These are phyloP conservation scores for Thymallus thymallus DNA, from an alignment of 2,113 vertebrate genomes.

Conservation along the genomic window DNA sequence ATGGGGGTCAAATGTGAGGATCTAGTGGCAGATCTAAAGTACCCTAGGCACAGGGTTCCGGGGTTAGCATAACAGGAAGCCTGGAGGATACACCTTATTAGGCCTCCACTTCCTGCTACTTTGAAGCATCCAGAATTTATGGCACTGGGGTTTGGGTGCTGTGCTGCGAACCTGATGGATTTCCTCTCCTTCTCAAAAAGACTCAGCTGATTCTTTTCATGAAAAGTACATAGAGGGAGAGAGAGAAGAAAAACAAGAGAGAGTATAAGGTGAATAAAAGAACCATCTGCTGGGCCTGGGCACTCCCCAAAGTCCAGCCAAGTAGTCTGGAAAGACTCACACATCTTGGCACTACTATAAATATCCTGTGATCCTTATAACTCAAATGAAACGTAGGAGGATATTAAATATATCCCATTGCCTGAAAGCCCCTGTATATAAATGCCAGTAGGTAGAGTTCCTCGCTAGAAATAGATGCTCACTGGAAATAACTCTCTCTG, in stretches of 20 bases:
- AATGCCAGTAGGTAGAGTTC: constrained; percentile 53
- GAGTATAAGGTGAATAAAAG: constrained; percentile 62
- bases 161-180: constrained; percentile 78
- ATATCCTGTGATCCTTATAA: constrained; percentile 68
- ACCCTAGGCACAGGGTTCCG: constrained; percentile 62
- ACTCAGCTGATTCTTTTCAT: constrained; percentile 49
- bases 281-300: constrained; percentile 79
- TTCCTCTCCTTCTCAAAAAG: constrained; percentile 68
- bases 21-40: constrained; percentile 40
- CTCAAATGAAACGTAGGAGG: constrained; percentile 66
- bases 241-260: constrained; percentile 30
- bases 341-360: constrained; percentile 71
- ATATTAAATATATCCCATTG: constrained; percentile 73
- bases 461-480: constrained; percentile 45
- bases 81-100: constrained; percentile 78
- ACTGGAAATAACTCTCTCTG: constrained; percentile 44
- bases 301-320: constrained; percentile 72
- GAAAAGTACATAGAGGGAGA: constrained; percentile 53
- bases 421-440: constrained; percentile 55
- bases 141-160: constrained; percentile 53
- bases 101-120: constrained; percentile 74
- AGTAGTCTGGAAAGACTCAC: constrained; percentile 83
- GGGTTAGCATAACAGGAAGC: constrained; percentile 71
- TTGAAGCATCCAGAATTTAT: constrained; percentile 76
- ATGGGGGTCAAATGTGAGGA: constrained; percentile 40